Conservation (phyloP, 1,140 invertebrate species). For the Berghia stephanieae region DNA sequence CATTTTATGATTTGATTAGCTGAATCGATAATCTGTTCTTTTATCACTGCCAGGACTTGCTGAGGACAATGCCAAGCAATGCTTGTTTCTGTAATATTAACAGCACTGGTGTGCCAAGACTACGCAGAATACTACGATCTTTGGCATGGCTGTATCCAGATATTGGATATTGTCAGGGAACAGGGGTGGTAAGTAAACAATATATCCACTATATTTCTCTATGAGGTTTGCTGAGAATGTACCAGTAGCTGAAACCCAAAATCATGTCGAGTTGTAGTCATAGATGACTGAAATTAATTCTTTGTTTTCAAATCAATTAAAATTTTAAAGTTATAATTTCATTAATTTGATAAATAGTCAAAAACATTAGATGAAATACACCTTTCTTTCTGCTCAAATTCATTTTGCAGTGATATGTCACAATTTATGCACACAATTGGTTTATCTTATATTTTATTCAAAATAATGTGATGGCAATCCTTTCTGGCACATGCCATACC, state of each 20-base stretch:
- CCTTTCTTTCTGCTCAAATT: too few species aligned
- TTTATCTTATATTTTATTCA: too few species aligned
- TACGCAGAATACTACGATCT: slow-evolving; percentile 88
- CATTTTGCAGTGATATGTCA: too few species aligned
- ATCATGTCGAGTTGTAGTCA: not conserved
- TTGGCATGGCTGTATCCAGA: slow-evolving; percentile 98
- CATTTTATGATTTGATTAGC: not conserved
- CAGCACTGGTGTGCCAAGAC: slow-evolving; percentile 84
- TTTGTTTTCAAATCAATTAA: too few species aligned
- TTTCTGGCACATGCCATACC: too few species aligned
- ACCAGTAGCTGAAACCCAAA: not conserved
- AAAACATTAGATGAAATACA: too few species aligned
- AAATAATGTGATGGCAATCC: too few species aligned
- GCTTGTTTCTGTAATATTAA: slow-evolving; percentile 93
- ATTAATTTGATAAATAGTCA: too few species aligned
- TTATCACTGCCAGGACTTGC: slow-evolving; percentile 75
- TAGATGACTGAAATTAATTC: too few species aligned
- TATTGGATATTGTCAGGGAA: slow-evolving; percentile 98
- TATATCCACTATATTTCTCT: not conserved
- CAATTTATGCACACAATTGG: too few species aligned
- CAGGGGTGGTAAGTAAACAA: slow-evolving; percentile 75
- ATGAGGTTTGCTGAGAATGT: not conserved
- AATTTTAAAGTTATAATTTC: too few species aligned
- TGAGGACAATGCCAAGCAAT: slow-evolving; percentile 96
- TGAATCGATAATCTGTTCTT: not conserved